phyloP scores from a whole-genome alignment of 2,113 vertebrate species.

The Raja brachyura region DNA sequence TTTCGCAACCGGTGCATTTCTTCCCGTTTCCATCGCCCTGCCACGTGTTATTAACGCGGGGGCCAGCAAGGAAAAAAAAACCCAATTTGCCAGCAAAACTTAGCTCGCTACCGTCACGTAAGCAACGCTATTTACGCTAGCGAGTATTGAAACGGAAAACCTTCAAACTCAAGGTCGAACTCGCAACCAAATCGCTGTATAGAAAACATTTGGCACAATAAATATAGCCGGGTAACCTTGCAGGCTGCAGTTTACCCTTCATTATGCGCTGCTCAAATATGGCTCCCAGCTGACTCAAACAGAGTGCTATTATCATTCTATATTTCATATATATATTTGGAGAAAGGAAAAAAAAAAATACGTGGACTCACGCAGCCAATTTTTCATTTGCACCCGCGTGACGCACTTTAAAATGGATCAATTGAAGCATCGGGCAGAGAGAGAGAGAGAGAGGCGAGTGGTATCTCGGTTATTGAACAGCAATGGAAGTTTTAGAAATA shows the following conservation, averaged over 20 bases:
- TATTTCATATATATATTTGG: too few relatives aligned
- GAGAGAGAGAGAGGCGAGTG: too few relatives aligned
- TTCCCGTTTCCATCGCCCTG: neutral
- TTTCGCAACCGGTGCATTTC: neutral
- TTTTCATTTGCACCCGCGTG: neutral
- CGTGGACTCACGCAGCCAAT: neutral
- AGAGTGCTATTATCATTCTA: neutral
- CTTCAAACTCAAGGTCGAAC: constrained; percentile 31
- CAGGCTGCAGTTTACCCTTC: neutral
- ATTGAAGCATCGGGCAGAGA: neutral
- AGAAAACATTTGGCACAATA: neutral
- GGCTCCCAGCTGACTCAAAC: neutral
- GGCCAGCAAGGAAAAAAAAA: neutral
- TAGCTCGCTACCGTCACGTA: constrained; percentile 4
- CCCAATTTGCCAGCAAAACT: neutral
- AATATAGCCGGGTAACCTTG: constrained; percentile 28
- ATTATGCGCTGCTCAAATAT: neutral
- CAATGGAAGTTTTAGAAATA: neutral
- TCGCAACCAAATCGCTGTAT: neutral
- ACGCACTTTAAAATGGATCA: neutral
- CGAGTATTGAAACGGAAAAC: neutral
- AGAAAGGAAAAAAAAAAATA: neutral
- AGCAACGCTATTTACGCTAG: neutral
- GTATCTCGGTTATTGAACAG: neutral
- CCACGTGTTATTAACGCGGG: constrained; percentile 32